Evolutionary conservation across 2,113 vertebrate species (phyloP).

Genomic region (Mormyrus iriodes): DNA sequence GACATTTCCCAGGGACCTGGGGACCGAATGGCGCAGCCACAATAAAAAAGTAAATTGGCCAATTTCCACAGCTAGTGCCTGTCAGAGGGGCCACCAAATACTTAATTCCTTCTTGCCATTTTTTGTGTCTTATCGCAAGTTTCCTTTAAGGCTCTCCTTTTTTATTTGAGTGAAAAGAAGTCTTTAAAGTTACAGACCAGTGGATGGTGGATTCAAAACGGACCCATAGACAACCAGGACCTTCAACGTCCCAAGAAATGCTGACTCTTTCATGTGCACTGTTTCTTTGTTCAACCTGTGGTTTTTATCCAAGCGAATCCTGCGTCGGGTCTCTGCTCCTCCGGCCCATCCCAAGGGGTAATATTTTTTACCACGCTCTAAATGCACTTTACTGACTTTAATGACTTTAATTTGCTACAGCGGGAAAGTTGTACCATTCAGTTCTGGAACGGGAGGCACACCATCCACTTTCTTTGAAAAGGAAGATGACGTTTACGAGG

Average conservation of each 20-base stretch:
- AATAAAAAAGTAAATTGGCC: neutral
- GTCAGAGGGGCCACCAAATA: neutral
- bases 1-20: neutral
- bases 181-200: neutral
- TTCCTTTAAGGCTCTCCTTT: neutral
- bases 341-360: neutral
- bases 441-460: conserved; percentile 20
- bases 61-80: neutral
- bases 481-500: neutral
- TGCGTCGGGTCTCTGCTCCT: neutral
- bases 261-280: neutral
- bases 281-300: neutral
- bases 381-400: neutral
- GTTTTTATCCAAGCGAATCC: neutral
- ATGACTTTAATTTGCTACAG: neutral
- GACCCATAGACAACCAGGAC: neutral
- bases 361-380: neutral
- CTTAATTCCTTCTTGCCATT: neutral
- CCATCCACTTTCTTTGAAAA: neutral
- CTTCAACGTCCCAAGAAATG: neutral
- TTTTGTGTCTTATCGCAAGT: neutral
- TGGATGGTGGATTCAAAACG: neutral
- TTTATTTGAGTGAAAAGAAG: neutral
- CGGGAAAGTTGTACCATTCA: neutral
- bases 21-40: neutral